These are phyloP conservation scores for Scyliorhinus canicula DNA, from an alignment of 2,797 vertebrate genomes.

Conservation along the genomic window DNA sequence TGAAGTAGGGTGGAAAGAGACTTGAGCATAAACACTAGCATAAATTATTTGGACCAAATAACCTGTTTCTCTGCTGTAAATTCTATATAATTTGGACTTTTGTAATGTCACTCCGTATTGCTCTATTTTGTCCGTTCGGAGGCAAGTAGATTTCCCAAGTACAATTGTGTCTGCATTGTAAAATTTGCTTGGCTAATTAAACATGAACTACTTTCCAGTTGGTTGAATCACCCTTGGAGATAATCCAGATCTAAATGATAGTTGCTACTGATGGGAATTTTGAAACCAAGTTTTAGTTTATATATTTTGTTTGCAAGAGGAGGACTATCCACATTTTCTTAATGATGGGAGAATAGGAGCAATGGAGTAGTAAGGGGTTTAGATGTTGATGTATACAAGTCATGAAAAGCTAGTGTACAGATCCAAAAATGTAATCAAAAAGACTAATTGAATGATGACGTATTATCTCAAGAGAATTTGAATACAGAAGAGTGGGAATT, in stretches of 20 bases:
- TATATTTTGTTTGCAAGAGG: background rate
- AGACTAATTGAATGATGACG: background rate
- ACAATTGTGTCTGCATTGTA: background rate
- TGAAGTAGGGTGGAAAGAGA: background rate
- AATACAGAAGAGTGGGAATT: background rate
- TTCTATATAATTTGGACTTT: background rate
- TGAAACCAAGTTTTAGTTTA: background rate
- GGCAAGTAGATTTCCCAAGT: background rate
- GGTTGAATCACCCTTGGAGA: background rate
- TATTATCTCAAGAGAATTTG: background rate
- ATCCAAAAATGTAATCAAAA: background rate
- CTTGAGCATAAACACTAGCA: background rate
- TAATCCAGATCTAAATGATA: background rate
- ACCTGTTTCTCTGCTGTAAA: background rate
- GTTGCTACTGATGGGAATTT: background rate
- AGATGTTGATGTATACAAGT: background rate
- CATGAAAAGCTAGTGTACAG: background rate
- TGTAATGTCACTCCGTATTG: background rate
- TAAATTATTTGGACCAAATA: background rate
- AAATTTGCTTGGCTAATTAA: conserved; percentile 5
- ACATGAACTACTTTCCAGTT: background rate
- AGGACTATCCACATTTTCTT: background rate
- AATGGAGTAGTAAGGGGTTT: background rate
- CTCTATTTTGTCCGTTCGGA: background rate
- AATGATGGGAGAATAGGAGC: background rate